Conservation (phyloP, 2,888 invertebrate species). For the Lithophane leautieri region DNA sequence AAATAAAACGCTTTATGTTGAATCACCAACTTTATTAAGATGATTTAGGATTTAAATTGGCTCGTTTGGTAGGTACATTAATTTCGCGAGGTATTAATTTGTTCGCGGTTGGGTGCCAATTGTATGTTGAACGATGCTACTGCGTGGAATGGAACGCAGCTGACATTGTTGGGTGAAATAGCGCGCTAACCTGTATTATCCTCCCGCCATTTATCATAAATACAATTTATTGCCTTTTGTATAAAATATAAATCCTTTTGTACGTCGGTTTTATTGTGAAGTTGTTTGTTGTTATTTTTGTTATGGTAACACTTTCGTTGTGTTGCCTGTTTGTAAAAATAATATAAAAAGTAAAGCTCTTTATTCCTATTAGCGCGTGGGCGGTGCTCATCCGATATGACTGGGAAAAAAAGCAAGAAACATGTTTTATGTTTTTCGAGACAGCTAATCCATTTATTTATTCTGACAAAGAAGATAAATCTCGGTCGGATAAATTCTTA, state of each 20-base stretch:
- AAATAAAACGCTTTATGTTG: conserved; percentile 49
- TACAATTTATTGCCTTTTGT: conserved; percentile 58
- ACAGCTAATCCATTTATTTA: conserved; percentile 65
- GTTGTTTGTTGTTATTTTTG: conserved; percentile 55
- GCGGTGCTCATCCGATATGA: conserved; percentile 51
- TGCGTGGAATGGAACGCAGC: conserved; percentile 55
- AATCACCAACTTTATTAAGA: conserved; percentile 48
- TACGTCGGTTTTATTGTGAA: conserved; percentile 43
- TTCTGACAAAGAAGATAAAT: conserved; percentile 67
- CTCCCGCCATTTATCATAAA: conserved; percentile 59
- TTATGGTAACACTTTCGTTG: conserved; percentile 53
- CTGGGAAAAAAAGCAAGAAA: conserved; percentile 49
- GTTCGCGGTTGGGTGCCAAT: conserved; percentile 75
- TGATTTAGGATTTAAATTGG: conserved; percentile 48
- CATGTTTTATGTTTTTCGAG: conserved; percentile 57
- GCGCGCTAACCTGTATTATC: conserved; percentile 54
- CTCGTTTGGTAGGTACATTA: conserved; percentile 44
- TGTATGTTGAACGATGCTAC: conserved; percentile 69
- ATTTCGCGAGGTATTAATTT: conserved; percentile 75
- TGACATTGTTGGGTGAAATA: conserved; percentile 61
- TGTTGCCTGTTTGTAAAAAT: conserved; percentile 54
- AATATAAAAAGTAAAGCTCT: conserved; percentile 50
- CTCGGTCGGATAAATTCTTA: conserved; percentile 50
- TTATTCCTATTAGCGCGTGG: conserved; percentile 60
- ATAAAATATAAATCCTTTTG: conserved; percentile 53